Evolutionary conservation across 2,113 vertebrate genomes (phyloP).

Genomic region (Hassar affinis): DNA sequence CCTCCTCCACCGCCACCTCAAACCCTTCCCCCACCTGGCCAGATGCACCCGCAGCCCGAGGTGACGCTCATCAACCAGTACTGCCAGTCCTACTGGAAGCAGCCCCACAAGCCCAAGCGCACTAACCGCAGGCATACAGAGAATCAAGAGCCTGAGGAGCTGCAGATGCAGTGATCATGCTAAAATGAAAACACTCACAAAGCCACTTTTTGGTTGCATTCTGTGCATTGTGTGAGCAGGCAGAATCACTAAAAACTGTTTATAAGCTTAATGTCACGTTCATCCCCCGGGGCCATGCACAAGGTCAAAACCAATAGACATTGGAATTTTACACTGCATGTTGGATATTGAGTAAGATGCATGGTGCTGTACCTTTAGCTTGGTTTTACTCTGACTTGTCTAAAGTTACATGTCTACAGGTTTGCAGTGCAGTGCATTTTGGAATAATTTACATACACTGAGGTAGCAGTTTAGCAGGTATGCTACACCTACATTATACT

Average conservation of each 20-base stretch:
- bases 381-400: conserved; percentile 3
- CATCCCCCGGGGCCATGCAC: conserved; percentile 23
- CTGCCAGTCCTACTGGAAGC: conserved; percentile 62
- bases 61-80: conserved; percentile 62
- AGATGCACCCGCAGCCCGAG: conserved; percentile 52
- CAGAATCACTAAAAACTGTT: conserved; percentile 12
- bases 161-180: conserved; percentile 24
- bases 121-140: conserved; percentile 53
- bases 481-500: not conserved
- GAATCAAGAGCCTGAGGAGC: conserved; percentile 20
- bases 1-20: conserved; percentile 49
- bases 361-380: not conserved
- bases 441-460: not conserved
- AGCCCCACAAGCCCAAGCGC: conserved; percentile 55
- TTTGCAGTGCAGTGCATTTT: not conserved
- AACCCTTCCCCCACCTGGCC: conserved; percentile 29
- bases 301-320: not conserved
- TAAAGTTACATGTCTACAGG: not conserved
- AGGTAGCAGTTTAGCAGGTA: not conserved
- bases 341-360: conserved; percentile 10
- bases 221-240: conserved; percentile 26
- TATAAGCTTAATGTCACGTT: conserved; percentile 18
- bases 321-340: conserved; percentile 29
- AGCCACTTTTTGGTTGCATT: conserved; percentile 8
- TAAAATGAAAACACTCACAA: conserved; percentile 2